These are phyloP conservation scores for Hydropsyche betteni DNA, from an alignment of 2,888 invertebrate species.

Conservation along the genomic window DNA sequence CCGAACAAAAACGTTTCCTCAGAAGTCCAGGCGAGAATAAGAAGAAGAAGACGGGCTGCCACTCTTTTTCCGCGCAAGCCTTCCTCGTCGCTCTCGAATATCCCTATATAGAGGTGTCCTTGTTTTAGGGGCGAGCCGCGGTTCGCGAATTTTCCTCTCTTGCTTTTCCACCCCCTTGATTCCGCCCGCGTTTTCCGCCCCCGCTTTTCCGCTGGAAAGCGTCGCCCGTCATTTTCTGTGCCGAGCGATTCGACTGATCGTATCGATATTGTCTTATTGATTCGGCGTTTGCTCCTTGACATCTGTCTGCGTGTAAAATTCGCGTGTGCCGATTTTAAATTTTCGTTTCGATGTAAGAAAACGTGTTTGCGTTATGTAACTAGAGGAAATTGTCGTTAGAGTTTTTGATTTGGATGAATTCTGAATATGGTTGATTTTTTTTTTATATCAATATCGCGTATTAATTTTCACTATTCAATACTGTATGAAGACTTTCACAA, in stretches of 20 bases:
- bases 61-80: slow-evolving; percentile 30
- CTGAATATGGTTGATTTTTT: no score
- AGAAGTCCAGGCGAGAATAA: slow-evolving; percentile 39
- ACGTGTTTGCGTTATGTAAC: no score
- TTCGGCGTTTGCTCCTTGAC: slow-evolving; percentile 17
- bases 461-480: no score
- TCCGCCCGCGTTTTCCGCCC: background rate
- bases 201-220: background rate
- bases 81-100: background rate
- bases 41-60: slow-evolving; percentile 36
- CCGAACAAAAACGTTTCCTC: slow-evolving; percentile 43
- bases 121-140: background rate
- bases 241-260: slow-evolving; percentile 17
- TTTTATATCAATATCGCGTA: no score
- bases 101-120: background rate
- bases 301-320: slow-evolving; percentile 13
- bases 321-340: no score
- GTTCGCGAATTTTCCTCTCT: slow-evolving; percentile 18
- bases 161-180: background rate
- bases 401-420: no score
- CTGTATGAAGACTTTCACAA: no score
- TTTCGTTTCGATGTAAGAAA: no score
- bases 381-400: no score
- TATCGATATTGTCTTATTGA: slow-evolving; percentile 31
- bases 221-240: slow-evolving; percentile 2